Base-by-base conservation (phyloP, 1,140 invertebrate genomes). In the Bradysia coprophila region DNA sequence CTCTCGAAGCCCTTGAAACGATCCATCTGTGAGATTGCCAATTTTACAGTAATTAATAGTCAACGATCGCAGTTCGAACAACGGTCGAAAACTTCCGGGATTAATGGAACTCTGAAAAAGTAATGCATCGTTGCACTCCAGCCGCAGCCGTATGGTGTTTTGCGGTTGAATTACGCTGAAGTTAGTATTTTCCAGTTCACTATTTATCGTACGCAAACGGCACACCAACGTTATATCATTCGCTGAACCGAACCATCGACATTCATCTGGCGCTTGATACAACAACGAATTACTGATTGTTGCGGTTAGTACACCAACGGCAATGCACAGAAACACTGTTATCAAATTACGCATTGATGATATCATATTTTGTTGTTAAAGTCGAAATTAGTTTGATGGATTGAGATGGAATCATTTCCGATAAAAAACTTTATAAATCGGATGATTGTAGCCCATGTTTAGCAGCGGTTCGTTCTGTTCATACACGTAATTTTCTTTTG, bases 31-130 rank as follows among this genome's bases (percentile, higher is more conserved):
- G 18, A 94, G 66, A 54, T 87, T 86, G 23, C 80, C 77, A 44
- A 94, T 81, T 64, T 89, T 89, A 63, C 89, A 94, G 49, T 81
- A 85, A 56, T 92, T 86, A 42, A 94, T 84, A 10, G 79, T 78
- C 4, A 93, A 69, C 47, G 88, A 80, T 34, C 75, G 72, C 34
- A 93, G 63, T 56, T 90, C 84, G 23, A 81, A 68, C 41, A 92
- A 63, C 45, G 82, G 79, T 38, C 79, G 69, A 56, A 92, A 89
- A 59, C 83, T 88, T 43, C 80, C 83, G 16, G 82, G 73, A 53
- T 75, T 76, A 41, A 89, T 64, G n/a, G 81, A 83, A 62, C 84
- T 86, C 65, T 87, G 82, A 55, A 84, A 86, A 61, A 87, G 85
- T 13, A 87, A 64, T 13, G 76, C 75, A 55, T 86, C 80, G 59